These are phyloP conservation scores for Protaetia brevitarsis DNA, from an alignment of 1,140 invertebrate species.

Conservation along the genomic window DNA sequence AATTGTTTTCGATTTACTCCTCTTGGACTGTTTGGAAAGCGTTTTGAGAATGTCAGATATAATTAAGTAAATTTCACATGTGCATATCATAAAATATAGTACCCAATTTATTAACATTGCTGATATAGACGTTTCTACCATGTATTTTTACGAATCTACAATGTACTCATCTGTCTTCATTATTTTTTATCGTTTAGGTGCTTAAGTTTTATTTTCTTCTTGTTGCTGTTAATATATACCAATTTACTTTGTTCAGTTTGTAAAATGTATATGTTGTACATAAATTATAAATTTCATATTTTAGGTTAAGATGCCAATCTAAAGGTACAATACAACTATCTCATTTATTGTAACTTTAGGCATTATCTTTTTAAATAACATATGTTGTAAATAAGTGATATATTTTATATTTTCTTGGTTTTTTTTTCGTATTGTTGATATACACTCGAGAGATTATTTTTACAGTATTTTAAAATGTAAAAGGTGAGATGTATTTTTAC, in stretches of 20 bases:
- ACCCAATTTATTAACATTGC: neutral
- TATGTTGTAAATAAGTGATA: conserved; percentile 19
- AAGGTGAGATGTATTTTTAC: conserved; percentile 11
- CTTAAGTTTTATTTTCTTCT: conserved; percentile 9
- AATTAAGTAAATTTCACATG: neutral
- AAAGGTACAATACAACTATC: conserved; percentile 14
- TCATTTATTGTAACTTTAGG: conserved; percentile 6
- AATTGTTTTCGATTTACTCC: neutral
- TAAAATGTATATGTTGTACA: conserved; percentile 23
- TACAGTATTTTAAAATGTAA: conserved; percentile 22
- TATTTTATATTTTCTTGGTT: conserved; percentile 17
- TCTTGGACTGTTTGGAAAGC: neutral
- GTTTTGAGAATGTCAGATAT: too few species aligned
- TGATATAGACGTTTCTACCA: neutral
- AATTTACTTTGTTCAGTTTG: neutral
- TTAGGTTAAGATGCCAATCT: neutral
- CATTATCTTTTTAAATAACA: conserved; percentile 16
- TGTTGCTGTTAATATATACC: conserved; percentile 9
- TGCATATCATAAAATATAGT: conserved; percentile 3
- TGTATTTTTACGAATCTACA: conserved; percentile 17
- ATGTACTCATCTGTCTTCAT: conserved; percentile 9
- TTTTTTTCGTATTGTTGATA: conserved; percentile 14
- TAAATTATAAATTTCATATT: conserved; percentile 20
- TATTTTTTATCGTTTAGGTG: conserved; percentile 12
- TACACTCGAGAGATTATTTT: conserved; percentile 23